Base-by-base conservation (phyloP, 2,888 invertebrate species). In the Salpingus planirostris region DNA sequence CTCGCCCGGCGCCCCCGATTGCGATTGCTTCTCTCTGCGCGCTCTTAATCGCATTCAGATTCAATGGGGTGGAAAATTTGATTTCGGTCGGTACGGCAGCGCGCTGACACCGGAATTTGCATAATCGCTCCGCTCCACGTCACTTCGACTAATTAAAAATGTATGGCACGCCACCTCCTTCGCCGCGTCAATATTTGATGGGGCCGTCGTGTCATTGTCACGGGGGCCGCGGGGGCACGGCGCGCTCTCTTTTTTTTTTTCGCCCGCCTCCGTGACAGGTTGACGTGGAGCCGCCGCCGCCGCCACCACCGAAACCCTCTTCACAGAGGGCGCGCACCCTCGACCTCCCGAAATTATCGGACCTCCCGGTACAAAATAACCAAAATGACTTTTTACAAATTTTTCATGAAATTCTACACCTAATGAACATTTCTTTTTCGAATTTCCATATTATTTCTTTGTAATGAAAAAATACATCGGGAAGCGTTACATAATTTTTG, bases 41-140 rank as follows among this genome's bases (percentile, higher is more conserved):
- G 18, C 52, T 54, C 55, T 57, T 54, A 57, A 60, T 60, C 59
- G 58, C 57, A 59, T 59, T 60, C 50, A 50, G 52, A 50, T 52
- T 56, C 60, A 60, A 62, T 60, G 62, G 59, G 55, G 54, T 43
- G 57, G 60, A 61, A 62, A 61, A 60, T 60, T 60, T 55, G 57
- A 59, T 60, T 59, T 57, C 49, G 52, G 52, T 53, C 47, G 48
- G 54, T 46, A 50, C 47, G 51, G 47, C 49, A 40, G 47, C 47
- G 52, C 52, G 54, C 52, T 50, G 56, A 53, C 54, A 54, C 51
- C 49, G 52, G 49, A 53, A 59, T 60, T 60, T 60, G 58, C 61
- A 61, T 61, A 60, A 61, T 60, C 56, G 59, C 49, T 47, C 42
- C 42, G 53, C 50, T 50, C 38, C 50, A 44, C 54, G 50, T 53